phyloP scores from a whole-genome alignment of 2,797 vertebrate genomes.

The Cyclura pinguis region DNA sequence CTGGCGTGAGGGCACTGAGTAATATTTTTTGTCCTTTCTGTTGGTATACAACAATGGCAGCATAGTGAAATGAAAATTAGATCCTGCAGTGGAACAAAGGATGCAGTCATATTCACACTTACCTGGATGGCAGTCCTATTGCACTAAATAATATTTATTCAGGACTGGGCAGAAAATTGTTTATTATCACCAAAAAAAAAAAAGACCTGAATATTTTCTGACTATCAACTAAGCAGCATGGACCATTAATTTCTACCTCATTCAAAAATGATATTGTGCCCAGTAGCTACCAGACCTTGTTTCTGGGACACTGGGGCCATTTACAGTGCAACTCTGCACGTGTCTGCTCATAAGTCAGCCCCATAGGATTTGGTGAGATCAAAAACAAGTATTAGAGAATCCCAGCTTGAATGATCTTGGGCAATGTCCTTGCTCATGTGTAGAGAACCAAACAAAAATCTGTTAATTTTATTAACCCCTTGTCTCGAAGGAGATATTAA shows the following conservation, averaged over 20 bases:
- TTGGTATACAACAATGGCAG: neutral
- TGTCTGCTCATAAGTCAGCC: neutral
- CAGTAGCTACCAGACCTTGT: neutral
- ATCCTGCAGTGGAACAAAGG: neutral
- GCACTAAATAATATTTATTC: too few relatives aligned
- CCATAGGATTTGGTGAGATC: neutral
- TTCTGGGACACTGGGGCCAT: neutral
- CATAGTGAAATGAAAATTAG: neutral
- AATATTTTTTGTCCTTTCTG: neutral
- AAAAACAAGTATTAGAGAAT: neutral
- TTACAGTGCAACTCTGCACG: neutral
- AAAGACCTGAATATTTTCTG: neutral
- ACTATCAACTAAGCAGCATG: neutral
- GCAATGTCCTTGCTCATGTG: neutral
- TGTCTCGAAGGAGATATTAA: neutral
- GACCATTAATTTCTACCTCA: neutral
- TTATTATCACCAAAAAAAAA: neutral
- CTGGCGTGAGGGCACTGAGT: neutral
- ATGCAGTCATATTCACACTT: neutral
- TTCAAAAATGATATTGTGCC: neutral
- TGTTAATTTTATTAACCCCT: neutral
- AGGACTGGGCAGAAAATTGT: too few relatives aligned
- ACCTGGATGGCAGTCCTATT: neutral
- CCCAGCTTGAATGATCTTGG: neutral
- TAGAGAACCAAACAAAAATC: neutral